Base-by-base conservation (phyloP, 2,113 vertebrate genomes). In the Thymallus thymallus region DNA sequence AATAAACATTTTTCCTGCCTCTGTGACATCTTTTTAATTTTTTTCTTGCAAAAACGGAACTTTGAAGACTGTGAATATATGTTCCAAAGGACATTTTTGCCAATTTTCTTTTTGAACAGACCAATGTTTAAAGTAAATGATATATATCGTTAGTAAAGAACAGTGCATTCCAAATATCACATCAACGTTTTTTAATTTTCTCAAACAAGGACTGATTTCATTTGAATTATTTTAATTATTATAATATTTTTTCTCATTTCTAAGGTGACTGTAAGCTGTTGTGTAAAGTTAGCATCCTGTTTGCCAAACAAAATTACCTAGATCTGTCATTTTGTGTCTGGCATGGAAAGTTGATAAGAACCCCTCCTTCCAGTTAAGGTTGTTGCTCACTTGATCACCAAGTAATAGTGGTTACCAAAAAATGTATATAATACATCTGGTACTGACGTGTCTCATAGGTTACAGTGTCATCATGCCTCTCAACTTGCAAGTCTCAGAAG, bases 41-140 rank as follows among this genome's bases (percentile, higher is more conserved):
- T 94, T 90, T 93, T 94, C 93, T 95, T 96, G 94, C 94, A 94
- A 95, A 96, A 93, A 97, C 94, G 95, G 95, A 97, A 96, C 95
- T 95, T 94, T 87, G 95, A 95, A 96, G 95, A 96, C 96, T 96
- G 96, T 96, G 97, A 96, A 94, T 92, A 88, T 94, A 91, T 94
- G 94, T 95, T 94, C 94, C 94, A 93, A 94, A 93, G 92, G 91
- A 94, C 92, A 93, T 93, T 94, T 84, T 93, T 88, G 90, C 86
- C 71, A 84, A 88, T 87, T 90, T 89, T 91, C 62, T 89, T 91
- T 93, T 91, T 89, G 76, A 91, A 92, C 91, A 91, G 89, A 92
- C 93, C 93, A 91, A 90, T 90, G 93, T 94, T 84, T 90, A 91
- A 93, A 93, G 94, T 94, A 93, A 77, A 94, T 94, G 90, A 89